Evolutionary conservation across 2,797 vertebrate genomes (phyloP).

Genomic region (Strix occidentalis): DNA sequence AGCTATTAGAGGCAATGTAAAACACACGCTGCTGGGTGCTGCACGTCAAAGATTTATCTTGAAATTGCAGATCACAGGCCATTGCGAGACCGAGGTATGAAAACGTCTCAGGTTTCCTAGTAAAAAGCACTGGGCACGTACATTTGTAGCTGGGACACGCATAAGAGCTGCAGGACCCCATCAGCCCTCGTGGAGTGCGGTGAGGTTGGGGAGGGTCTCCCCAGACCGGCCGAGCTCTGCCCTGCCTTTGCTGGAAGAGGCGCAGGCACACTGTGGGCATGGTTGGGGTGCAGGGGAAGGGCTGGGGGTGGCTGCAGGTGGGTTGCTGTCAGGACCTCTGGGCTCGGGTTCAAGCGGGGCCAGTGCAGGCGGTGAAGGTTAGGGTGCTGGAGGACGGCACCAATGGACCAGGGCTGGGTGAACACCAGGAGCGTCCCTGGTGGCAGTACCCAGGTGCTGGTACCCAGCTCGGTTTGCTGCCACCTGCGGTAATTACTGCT

Average conservation of each 20-base stretch:
- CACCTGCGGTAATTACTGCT: neutral
- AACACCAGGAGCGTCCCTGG: neutral
- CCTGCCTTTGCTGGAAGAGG: neutral
- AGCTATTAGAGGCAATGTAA: neutral
- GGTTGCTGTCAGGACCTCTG: neutral
- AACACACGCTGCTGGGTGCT: neutral
- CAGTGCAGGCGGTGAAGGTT: fast-evolving
- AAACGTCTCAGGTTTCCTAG: neutral
- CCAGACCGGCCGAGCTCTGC: fast-evolving
- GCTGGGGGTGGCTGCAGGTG: neutral
- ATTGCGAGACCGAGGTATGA: neutral
- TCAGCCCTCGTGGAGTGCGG: fast-evolving
- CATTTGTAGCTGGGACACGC: fast-evolving
- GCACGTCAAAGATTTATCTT: neutral
- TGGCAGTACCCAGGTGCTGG: neutral
- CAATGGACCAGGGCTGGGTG: neutral
- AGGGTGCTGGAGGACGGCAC: neutral
- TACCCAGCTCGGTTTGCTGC: neutral
- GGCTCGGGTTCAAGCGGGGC: neutral
- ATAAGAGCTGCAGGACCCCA: neutral
- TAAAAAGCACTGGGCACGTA: neutral
- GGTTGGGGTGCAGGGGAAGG: neutral
- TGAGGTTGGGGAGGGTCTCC: neutral
- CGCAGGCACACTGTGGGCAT: fast-evolving
- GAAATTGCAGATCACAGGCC: neutral